Conservation (phyloP, 2,888 invertebrate species). For the Acholoe squamosa region DNA sequence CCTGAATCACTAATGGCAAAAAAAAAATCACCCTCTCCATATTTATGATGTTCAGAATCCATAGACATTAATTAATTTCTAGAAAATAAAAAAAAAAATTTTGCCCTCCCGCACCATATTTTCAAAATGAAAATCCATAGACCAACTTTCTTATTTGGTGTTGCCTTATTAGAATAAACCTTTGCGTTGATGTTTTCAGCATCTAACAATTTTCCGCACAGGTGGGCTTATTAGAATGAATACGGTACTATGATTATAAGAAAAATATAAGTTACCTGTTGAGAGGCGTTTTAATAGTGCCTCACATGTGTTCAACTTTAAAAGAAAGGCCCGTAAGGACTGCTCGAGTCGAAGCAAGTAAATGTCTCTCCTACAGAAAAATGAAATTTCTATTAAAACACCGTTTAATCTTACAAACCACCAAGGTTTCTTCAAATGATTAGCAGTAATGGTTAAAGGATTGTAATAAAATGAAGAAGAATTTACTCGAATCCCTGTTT, state of each 20-base stretch:
- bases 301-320: slow-evolving; percentile 78
- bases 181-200: background rate
- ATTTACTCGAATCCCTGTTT: too few species aligned
- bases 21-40: too few species aligned
- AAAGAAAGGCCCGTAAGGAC: slow-evolving; percentile 76
- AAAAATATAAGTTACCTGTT: slow-evolving; percentile 71
- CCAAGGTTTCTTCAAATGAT: too few species aligned
- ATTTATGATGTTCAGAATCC: too few species aligned
- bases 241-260: background rate
- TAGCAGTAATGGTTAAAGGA: too few species aligned
- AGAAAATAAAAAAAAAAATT: background rate
- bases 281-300: slow-evolving; percentile 74
- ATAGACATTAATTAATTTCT: background rate
- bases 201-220: background rate
- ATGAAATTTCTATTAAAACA: too few species aligned
- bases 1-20: background rate
- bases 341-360: slow-evolving; percentile 76
- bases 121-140: too few species aligned
- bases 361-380: slow-evolving; percentile 67
- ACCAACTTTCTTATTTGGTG: too few species aligned
- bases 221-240: too few species aligned
- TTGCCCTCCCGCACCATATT: slow-evolving; percentile 42
- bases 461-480: too few species aligned
- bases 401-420: too few species aligned
- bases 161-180: background rate